These are phyloP conservation scores for Copidosoma floridanum DNA, from an alignment of 1,140 invertebrate genomes.

Conservation along the genomic window DNA sequence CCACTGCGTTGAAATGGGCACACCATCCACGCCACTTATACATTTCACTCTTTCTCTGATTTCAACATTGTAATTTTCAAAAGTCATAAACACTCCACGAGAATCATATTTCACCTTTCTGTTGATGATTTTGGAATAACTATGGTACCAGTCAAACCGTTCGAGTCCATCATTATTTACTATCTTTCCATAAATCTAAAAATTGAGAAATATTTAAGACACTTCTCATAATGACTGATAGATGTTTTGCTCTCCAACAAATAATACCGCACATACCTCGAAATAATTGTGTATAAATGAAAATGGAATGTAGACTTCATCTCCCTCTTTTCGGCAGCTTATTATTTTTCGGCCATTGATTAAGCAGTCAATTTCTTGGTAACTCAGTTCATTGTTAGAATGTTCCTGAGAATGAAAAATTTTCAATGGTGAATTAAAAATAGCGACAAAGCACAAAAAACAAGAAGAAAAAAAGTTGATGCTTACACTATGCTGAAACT, in stretches of 20 bases:
- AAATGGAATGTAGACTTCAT: slow-evolving; percentile 90
- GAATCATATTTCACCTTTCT: slow-evolving; percentile 87
- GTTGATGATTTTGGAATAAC: slow-evolving; percentile 87
- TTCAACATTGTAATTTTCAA: slow-evolving; percentile 97
- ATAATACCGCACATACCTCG: slow-evolving; percentile 65
- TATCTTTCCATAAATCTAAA: slow-evolving; percentile 74
- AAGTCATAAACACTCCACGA: slow-evolving; percentile 88
- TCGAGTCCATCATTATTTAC: slow-evolving; percentile 67
- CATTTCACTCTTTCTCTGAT: slow-evolving; percentile 93
- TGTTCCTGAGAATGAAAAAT: no score
- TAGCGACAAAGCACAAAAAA: background rate
- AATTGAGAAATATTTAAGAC: slow-evolving; percentile 5
- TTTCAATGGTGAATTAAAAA: no score
- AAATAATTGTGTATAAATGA: slow-evolving; percentile 92
- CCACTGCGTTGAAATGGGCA: slow-evolving; percentile 95
- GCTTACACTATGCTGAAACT: slow-evolving; percentile 56
- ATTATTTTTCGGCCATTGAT: slow-evolving; percentile 89
- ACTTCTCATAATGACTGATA: no score
- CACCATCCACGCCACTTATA: slow-evolving; percentile 86
- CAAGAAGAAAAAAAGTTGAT: slow-evolving; percentile 1
- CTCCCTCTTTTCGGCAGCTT: slow-evolving; percentile 78
- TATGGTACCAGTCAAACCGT: slow-evolving; percentile 92
- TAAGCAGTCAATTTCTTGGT: slow-evolving; percentile 82
- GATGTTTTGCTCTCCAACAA: slow-evolving; percentile 28
- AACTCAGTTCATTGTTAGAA: slow-evolving; percentile 42